phyloP scores from a whole-genome alignment of 1,140 invertebrate genomes.

The Cepaea nemoralis region DNA sequence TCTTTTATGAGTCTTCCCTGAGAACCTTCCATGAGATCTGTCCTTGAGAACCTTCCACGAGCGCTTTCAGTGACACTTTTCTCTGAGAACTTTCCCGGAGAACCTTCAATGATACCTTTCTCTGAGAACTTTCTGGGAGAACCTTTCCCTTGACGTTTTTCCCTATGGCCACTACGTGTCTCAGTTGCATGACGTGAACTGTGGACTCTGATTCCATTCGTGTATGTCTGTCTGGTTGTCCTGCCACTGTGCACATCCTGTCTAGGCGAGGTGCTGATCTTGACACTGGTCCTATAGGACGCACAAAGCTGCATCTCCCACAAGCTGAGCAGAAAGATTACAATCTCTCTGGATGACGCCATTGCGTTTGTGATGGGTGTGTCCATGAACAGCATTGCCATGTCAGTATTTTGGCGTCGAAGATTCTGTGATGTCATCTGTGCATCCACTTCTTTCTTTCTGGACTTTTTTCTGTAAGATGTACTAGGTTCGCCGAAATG shows the following conservation, averaged over 20 bases:
- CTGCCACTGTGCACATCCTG: constrained; percentile 17
- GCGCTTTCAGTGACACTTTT: background rate
- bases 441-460: background rate
- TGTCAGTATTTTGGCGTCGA: background rate
- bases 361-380: constrained; percentile 16
- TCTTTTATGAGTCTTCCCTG: too few relatives aligned
- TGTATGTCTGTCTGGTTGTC: constrained; percentile 1
- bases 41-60: too few relatives aligned
- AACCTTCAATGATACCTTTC: too few relatives aligned
- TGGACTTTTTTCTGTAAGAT: background rate
- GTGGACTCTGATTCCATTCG: background rate
- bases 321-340: constrained; percentile 22
- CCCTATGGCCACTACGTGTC: background rate
- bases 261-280: background rate
- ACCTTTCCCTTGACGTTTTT: background rate
- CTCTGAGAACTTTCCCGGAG: background rate
- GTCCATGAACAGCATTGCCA: constrained; percentile 3
- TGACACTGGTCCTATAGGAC: background rate
- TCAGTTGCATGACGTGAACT: constrained; percentile 3
- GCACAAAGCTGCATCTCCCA: constrained; percentile 23
- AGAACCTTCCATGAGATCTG: too few relatives aligned
- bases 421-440: constrained; percentile 12
- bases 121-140: background rate
- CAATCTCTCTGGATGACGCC: constrained; percentile 23
- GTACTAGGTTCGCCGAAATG: background rate